Evolutionary conservation across 2,888 invertebrate species (phyloP), one percentile per base, ranked within the genome.

Genomic region (Apoda limacodes): DNA sequence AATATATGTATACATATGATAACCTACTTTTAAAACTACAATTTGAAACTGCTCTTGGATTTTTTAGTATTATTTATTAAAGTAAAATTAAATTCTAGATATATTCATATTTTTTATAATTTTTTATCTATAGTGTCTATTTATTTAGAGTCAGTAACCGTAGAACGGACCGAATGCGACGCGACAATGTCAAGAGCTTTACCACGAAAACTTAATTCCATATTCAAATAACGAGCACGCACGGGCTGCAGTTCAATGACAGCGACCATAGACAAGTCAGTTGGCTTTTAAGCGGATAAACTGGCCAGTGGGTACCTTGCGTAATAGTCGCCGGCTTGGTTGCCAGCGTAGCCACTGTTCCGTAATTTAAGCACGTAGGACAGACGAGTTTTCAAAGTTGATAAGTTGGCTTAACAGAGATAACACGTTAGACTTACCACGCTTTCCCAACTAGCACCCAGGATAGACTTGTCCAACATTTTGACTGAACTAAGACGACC

Each of bases 361-460:
- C 54, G 54, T 60, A 60, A 67, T 50, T 46, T 36, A 43, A 52
- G 51, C 48, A 52, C 36, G 37, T 39, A 36, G 30, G 19, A 33
- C 35, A 27, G 23, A 21, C 23, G 32, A 33, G 31, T 39, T 36
- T 37, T n/a, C n/a, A n/a, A n/a, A n/a, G n/a, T n/a, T n/a, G n/a
- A 37, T 30, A 32, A 37, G 22, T 19, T 26, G 24, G 23, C 7
- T 14, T 13, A 30, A n/a, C n/a, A n/a, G n/a, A n/a, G n/a, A n/a
- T n/a, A n/a, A n/a, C n/a, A n/a, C n/a, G n/a, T n/a, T n/a, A 29
- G 44, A 74, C 80, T 70, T 60, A 80, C 78, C 65, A 80, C 75
- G 50, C 78, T 80, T 53, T 80, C 80, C 80, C 75, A 78, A 60
- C 80, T 80, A 52, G 72, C 74, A 39, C 80, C 76, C 42, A 78